These are phyloP conservation scores for Ladona fulva DNA, from an alignment of 1,140 invertebrate species.

Conservation along the genomic window DNA sequence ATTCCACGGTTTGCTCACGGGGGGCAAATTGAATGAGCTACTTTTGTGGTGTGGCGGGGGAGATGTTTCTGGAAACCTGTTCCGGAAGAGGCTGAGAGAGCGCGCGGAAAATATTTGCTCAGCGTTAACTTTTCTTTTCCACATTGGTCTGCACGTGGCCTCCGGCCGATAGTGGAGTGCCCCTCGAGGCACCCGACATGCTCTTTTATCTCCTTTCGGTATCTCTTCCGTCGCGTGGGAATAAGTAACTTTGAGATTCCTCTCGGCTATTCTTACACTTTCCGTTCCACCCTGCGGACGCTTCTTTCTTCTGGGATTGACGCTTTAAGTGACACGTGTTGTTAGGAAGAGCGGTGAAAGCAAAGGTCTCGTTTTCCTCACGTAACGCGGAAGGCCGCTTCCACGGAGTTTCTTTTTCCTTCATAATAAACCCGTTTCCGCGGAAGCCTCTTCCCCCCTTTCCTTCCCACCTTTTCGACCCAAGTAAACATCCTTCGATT, in stretches of 20 bases:
- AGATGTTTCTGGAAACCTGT: neutral
- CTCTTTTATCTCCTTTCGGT: neutral
- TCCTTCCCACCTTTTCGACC: no score
- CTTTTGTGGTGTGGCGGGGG: neutral
- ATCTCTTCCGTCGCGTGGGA: neutral
- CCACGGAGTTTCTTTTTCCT: no score
- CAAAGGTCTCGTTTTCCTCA: neutral
- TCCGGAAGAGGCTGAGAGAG: no score
- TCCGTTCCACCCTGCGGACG: neutral
- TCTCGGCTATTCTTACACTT: neutral
- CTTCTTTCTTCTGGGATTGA: constrained; percentile 11
- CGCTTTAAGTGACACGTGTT: constrained; percentile 8
- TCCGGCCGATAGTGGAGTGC: neutral
- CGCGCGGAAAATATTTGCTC: no score
- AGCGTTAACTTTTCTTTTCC: no score
- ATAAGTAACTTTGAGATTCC: neutral
- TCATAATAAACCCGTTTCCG: no score
- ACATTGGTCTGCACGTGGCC: no score
- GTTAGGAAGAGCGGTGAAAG: neutral
- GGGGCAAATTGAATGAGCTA: neutral
- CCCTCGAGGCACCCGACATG: neutral
- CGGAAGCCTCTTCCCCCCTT: no score
- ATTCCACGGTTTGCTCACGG: neutral
- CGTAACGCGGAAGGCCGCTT: no score
- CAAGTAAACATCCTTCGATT: no score